Percentiles rank a stretch among this genome's conserved stretches.
These are phyloP conservation scores for Cantharis rustica DNA, from an alignment of 2,888 invertebrate species.

Conservation along the genomic window DNA sequence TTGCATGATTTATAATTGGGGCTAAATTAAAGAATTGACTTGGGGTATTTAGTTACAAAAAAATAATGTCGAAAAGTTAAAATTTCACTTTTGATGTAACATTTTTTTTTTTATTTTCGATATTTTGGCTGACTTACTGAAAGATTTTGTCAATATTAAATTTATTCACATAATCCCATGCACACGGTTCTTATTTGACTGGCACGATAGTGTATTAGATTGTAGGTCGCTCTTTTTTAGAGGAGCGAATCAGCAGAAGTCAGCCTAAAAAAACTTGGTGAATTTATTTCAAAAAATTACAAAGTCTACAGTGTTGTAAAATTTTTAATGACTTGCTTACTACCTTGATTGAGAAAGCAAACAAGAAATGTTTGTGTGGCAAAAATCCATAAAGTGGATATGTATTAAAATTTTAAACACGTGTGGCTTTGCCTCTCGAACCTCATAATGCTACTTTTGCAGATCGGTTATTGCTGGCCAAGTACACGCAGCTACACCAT, in stretches of 20 bases:
- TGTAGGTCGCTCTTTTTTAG: neutral
- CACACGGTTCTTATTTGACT: neutral
- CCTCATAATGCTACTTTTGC: constrained; percentile 49
- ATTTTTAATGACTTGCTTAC: neutral
- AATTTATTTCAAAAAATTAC: neutral
- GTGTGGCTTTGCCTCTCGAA: constrained; percentile 28
- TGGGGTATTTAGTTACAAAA: neutral
- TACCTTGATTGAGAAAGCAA: neutral
- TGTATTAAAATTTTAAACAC: neutral
- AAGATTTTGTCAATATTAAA: neutral
- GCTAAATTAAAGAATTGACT: neutral
- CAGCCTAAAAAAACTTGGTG: neutral
- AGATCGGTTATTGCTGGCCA: constrained; percentile 64
- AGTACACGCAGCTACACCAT: constrained; percentile 51
- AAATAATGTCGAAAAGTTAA: neutral
- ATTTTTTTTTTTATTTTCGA: neutral
- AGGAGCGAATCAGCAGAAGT: neutral
- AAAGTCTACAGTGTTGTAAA: neutral
- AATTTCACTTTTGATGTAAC: neutral
- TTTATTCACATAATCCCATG: neutral
- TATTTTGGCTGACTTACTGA: neutral
- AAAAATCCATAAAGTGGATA: neutral
- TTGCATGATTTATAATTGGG: neutral
- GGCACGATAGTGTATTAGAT: neutral
- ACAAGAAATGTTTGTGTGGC: neutral